Percentiles rank a stretch among this genome's conserved stretches.
Conservation (phyloP, 2,888 invertebrate species). For the Sabatieria punctata region DNA sequence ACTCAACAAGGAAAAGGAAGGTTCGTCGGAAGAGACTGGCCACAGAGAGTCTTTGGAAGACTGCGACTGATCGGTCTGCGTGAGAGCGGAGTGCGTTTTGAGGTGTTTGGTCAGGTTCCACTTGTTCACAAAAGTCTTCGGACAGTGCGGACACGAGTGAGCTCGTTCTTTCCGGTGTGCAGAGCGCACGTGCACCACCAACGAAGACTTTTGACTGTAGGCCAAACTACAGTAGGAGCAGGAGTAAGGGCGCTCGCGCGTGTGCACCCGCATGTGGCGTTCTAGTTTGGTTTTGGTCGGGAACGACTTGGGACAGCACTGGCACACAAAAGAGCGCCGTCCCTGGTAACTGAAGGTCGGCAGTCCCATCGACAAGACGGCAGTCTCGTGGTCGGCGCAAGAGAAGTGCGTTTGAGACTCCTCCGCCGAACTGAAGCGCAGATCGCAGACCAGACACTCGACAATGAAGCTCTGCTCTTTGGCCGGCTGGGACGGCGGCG, state of each 20-base stretch:
- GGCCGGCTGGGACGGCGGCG: background rate
- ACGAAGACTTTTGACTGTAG: background rate
- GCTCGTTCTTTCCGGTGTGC: background rate
- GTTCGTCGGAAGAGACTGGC: no score
- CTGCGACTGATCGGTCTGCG: background rate
- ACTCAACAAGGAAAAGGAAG: no score
- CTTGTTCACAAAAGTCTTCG: background rate
- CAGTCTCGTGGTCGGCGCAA: conserved; percentile 22
- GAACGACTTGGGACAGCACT: background rate
- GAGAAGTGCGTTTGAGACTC: conserved; percentile 21
- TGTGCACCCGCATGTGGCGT: background rate
- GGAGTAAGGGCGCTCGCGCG: background rate
- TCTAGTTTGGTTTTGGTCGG: background rate
- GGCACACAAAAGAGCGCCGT: background rate
- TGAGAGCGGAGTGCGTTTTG: background rate
- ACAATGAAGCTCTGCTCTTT: conserved; percentile 9
- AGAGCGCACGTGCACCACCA: background rate
- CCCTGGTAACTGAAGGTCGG: no score
- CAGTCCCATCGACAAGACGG: background rate
- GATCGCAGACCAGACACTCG: conserved; percentile 17
- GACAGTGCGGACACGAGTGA: background rate
- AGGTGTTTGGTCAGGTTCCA: background rate
- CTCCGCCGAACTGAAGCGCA: conserved; percentile 12
- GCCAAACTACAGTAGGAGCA: background rate
- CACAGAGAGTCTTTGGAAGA: no score